Evolutionary conservation across 2,797 vertebrate species (phyloP).

Genomic region (Staurois parvus): DNA sequence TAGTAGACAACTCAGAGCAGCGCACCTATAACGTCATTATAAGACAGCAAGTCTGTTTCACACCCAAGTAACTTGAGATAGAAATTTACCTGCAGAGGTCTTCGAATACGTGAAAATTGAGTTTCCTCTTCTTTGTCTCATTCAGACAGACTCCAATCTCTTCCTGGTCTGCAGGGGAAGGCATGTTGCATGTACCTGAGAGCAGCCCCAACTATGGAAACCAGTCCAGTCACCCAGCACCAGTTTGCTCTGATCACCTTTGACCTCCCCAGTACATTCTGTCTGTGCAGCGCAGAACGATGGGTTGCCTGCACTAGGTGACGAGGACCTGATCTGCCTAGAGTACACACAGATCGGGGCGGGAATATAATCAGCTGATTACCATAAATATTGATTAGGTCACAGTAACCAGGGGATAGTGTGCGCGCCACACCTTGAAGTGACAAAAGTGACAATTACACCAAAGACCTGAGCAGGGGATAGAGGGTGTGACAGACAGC

Average conservation of each 20-base stretch:
- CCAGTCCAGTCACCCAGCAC: slow-evolving; percentile 1
- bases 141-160: slow-evolving; percentile 78
- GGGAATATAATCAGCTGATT: slow-evolving; percentile 17
- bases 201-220: slow-evolving; percentile 8
- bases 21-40: no score
- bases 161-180: slow-evolving; percentile 59
- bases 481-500: not conserved
- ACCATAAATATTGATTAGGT: slow-evolving; percentile 42
- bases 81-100: slow-evolving; percentile 74
- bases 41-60: no score
- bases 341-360: not conserved
- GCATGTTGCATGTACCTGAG: slow-evolving; percentile 39
- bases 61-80: not conserved
- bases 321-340: slow-evolving; percentile 9
- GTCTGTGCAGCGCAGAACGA: not conserved
- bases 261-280: slow-evolving; percentile 15
- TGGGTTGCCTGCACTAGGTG: not conserved
- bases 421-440: slow-evolving; percentile 23
- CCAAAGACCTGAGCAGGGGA: not conserved
- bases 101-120: slow-evolving; percentile 75
- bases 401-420: slow-evolving; percentile 28
- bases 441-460: not conserved
- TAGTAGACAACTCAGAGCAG: no score
- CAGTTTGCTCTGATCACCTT: slow-evolving; percentile 19
- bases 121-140: slow-evolving; percentile 76